Base-by-base conservation (phyloP, 2,888 invertebrate species). In the Meliscaeva auricollis region DNA sequence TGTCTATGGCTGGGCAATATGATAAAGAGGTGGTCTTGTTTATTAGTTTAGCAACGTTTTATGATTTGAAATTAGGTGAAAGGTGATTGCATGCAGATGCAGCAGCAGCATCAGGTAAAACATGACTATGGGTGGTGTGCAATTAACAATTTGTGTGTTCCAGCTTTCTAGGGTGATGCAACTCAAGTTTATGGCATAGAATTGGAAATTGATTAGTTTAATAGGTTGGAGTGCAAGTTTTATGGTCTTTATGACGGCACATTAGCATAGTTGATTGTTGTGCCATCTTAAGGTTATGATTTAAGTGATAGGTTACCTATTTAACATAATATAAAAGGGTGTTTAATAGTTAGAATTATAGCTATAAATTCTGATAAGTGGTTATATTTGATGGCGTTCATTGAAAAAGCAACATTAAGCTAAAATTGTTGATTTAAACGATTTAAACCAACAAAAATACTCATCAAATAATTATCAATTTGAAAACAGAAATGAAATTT, bases 41-140 rank as follows among this genome's bases (percentile, higher is more conserved):
- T 85, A 69, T 77, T 77, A 62, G 62, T 83, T 74, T 76, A 56
- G 72, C 54, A 77, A 69, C 41, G 44, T 41, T 74, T 58, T 77
- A 54, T 46, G 70, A 54, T 68, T 48, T 20, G n/a, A 56, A 82
- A 77, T 82, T 60, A 68, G 70, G 72, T 84, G 84, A 56, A 60
- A 80, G 66, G 20, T 41, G 80, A 80, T 76, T 46, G 2, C 68
- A 22, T 62, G 50, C n/a, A n/a, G n/a, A n/a, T n/a, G n/a, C n/a
- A n/a, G n/a, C 84, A 84, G 80, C 79, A 72, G 11, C 13, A 4
- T 11, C 44, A 62, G 62, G 62, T 62, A 15, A 22, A 58, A 74
- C 38, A 22, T 62, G 52, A 7, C 17, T 35, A 30, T 35, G 41
- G 13, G 38, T n/a, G 20, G n/a, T 32, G 48, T 60, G 48, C 50